These are phyloP conservation scores for Sarcophaga carnaria DNA, from an alignment of 2,888 invertebrate genomes.

Conservation along the genomic window DNA sequence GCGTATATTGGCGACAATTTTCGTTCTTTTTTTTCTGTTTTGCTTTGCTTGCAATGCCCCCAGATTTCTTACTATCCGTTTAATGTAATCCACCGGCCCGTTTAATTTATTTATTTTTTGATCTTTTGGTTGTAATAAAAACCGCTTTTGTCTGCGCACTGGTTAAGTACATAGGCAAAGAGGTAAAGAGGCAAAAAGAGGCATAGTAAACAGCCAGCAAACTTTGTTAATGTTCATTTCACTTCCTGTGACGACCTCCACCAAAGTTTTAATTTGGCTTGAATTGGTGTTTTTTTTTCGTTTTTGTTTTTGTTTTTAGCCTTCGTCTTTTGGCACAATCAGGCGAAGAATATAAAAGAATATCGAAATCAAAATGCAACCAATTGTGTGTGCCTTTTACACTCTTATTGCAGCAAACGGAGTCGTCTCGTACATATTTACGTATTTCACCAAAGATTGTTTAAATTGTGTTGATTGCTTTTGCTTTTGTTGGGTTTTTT, in stretches of 20 bases:
- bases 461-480: neutral
- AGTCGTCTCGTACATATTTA: neutral
- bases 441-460: neutral
- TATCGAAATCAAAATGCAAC: neutral
- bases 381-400: constrained; percentile 46
- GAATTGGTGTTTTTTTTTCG: neutral
- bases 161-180: constrained; percentile 4
- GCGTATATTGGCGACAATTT: constrained; percentile 78
- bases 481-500: neutral
- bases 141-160: constrained; percentile 47
- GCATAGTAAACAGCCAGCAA: constrained; percentile 18
- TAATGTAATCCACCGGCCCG: constrained; percentile 7
- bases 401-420: constrained; percentile 13
- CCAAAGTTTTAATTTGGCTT: constrained; percentile 72
- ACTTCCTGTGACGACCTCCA: constrained; percentile 71
- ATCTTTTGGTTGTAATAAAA: constrained; percentile 42
- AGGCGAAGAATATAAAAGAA: constrained; percentile 16
- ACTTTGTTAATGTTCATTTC: constrained; percentile 56
- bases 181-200: constrained; percentile 18
- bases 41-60: neutral
- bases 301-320: neutral
- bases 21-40: constrained; percentile 64
- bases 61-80: neutral
- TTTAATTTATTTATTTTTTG: constrained; percentile 23
- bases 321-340: neutral